Evolutionary conservation across 2,888 invertebrate species (phyloP), one percentile per base, ranked within the genome.

Genomic region (Polia nebulosa): DNA sequence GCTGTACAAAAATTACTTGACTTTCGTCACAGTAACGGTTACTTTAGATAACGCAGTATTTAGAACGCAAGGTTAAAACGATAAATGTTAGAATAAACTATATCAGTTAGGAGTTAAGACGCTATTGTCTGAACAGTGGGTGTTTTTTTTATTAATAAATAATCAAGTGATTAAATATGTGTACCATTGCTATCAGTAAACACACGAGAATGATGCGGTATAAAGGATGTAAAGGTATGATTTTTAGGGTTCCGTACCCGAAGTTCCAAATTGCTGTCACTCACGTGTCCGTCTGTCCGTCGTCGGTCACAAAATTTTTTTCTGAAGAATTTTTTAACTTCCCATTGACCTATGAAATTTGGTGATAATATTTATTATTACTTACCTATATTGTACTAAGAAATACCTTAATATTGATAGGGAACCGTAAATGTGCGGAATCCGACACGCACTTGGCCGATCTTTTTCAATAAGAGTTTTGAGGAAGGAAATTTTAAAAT

Each of bases 181-280:
- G 75, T 74, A 67, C 56, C 3, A 57, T 44, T 9, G 80, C 79
- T 41, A 78, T 78, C 59, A 73, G 17, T 78, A 78, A 78, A 45
- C 67, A 75, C 9, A n/a, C 65, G 0, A 57, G 39, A 20, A 65
- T 52, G 45, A 57, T 45, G 67, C 32, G 51, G 2, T 73, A 11
- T 59, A 41, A 36, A 22, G 57, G 39, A 0, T 72, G 39, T 15
- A 74, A 62, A 32, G 60, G 75, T 76, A 79, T 39, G 49, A 62
- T 0, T 20, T 7, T n/a, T n/a, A n/a, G n/a, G n/a, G n/a, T n/a
- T n/a, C n/a, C n/a, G n/a, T n/a, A n/a, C n/a, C n/a, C n/a, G n/a
- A n/a, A n/a, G n/a, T n/a, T n/a, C n/a, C n/a, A n/a, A n/a, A n/a
- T n/a, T n/a, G n/a, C n/a, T n/a, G n/a, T n/a, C n/a, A n/a, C n/a